Conservation (phyloP, 2,888 invertebrate genomes). For the Lasioglossum lativentre region DNA sequence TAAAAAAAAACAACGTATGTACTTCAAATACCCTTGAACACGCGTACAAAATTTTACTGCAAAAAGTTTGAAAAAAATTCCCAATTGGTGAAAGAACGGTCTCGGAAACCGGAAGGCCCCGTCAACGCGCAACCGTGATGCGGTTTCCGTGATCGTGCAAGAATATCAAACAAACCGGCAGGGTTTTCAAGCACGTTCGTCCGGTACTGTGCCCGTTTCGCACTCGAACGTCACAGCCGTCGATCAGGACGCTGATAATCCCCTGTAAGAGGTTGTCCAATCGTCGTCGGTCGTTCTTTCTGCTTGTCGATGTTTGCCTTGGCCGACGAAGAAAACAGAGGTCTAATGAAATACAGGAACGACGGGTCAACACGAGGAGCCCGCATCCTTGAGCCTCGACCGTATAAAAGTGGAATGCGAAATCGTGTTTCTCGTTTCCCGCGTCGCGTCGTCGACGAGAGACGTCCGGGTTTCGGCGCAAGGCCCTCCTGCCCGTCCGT, state of each 20-base stretch:
- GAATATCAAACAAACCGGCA: background rate
- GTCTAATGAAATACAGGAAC: constrained; percentile 6
- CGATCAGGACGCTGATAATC: background rate
- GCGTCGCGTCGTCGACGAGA: background rate
- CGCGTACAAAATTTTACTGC: too few relatives aligned
- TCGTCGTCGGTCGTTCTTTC: background rate
- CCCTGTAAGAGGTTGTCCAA: background rate
- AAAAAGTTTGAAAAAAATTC: background rate
- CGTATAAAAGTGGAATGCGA: constrained; percentile 25
- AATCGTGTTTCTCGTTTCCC: background rate
- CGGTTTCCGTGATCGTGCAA: background rate
- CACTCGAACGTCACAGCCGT: background rate
- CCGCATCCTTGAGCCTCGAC: background rate
- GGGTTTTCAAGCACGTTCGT: background rate
- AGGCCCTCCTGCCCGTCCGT: background rate
- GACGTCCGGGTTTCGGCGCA: background rate
- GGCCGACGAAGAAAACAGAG: background rate
- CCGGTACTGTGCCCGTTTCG: constrained; percentile 1
- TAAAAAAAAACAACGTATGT: background rate
- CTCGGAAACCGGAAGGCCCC: background rate
- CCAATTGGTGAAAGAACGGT: too few relatives aligned
- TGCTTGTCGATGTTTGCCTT: background rate
- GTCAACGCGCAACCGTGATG: background rate
- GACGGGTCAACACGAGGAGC: constrained; percentile 1
- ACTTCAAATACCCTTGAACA: background rate